A percentile compares a stretch with the other conserved stretches of the same genome.
Evolutionary conservation across 2,888 invertebrate genomes (phyloP).

Genomic region (Eilema griseolum): DNA sequence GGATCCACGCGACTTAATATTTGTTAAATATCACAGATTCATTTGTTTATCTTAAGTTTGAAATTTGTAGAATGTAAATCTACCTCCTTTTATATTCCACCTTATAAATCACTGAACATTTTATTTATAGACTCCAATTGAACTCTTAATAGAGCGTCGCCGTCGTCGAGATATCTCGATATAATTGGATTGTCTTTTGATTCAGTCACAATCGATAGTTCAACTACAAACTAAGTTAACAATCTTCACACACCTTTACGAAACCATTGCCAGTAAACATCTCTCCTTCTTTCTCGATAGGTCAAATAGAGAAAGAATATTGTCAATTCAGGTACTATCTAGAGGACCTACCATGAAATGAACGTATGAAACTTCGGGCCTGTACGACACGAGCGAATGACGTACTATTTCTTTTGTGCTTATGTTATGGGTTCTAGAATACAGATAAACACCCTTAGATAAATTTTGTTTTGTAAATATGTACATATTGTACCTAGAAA

Average conservation of each 20-base stretch:
- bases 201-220: constrained; percentile 46
- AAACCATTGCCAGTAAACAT: constrained; percentile 25
- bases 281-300: constrained; percentile 22
- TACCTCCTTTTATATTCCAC: background rate
- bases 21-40: too few species aligned
- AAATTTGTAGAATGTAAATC: too few species aligned
- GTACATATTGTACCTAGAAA: too few species aligned
- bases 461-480: too few species aligned
- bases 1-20: too few species aligned
- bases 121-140: constrained; percentile 45
- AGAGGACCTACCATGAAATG: background rate
- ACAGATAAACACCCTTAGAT: too few species aligned
- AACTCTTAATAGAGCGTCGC: constrained; percentile 52
- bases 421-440: too few species aligned
- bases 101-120: constrained; percentile 29
- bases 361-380: background rate
- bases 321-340: constrained; percentile 29
- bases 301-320: constrained; percentile 22
- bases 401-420: too few species aligned
- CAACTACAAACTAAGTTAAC: constrained; percentile 38
- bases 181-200: constrained; percentile 61
- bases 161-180: constrained; percentile 44
- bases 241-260: constrained; percentile 25
- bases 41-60: too few species aligned
- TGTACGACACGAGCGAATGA: too few species aligned